Evolutionary conservation across 64 coral and sea anemone genomes (phyloP).

Genomic region (Dendronephthya gigantea): DNA sequence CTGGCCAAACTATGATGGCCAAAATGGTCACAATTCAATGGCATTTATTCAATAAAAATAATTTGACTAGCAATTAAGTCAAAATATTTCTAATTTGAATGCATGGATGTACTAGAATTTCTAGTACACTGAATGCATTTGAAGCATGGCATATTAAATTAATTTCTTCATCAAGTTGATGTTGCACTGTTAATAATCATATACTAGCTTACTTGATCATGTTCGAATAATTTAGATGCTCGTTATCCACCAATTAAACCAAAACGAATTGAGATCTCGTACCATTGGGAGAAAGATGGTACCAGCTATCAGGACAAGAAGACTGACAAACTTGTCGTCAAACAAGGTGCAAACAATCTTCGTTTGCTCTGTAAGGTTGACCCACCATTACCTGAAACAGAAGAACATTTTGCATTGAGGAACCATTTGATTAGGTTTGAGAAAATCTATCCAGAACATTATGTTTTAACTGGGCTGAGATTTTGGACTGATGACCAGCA

Average conservation of each 20-base stretch:
- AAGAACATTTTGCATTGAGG: conserved; percentile 16
- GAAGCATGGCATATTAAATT: no score
- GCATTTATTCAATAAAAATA: no score
- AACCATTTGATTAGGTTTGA: conserved; percentile 19
- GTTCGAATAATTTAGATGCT: not conserved
- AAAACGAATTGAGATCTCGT: not conserved
- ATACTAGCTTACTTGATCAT: not conserved
- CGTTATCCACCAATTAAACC: not conserved
- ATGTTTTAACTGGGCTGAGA: conserved; percentile 18
- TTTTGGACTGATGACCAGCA: conserved; percentile 25
- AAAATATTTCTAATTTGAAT: no score
- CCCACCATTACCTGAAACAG: conserved; percentile 32
- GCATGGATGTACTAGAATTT: no score
- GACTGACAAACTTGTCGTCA: not conserved
- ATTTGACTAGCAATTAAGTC: no score
- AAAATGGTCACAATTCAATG: no score
- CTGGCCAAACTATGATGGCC: no score
- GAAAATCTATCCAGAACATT: conserved; percentile 29
- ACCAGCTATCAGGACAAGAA: not conserved
- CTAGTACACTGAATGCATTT: no score
- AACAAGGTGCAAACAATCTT: not conserved
- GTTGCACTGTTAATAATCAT: no score
- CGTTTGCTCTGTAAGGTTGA: conserved; percentile 36
- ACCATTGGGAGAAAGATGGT: not conserved
- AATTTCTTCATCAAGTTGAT: no score